A percentile compares a stretch with the other conserved stretches of the same genome.
phyloP scores from a whole-genome alignment of 2,797 vertebrate genomes.

The Acropternis orthonyx region DNA sequence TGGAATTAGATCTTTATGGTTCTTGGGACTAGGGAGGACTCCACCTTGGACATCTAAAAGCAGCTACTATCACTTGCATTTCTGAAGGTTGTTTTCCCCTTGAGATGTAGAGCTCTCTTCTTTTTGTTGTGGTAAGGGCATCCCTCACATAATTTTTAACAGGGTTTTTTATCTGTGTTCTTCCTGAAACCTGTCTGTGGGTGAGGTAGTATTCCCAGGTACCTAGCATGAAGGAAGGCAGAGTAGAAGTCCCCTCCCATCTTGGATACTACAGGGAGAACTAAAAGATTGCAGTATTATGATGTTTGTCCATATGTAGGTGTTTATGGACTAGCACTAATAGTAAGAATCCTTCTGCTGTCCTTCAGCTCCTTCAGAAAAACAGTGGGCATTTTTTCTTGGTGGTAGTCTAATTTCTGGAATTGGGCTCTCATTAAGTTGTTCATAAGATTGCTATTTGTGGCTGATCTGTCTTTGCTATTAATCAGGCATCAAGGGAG shows the following conservation, averaged over 20 bases:
- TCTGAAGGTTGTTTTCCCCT: neutral
- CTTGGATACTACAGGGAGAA: neutral
- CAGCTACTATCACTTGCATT: neutral
- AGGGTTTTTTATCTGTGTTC: neutral
- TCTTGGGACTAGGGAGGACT: neutral
- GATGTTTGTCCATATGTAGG: neutral
- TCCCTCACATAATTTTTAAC: neutral
- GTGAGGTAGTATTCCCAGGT: neutral
- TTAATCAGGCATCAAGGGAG: neutral
- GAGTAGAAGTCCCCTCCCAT: neutral
- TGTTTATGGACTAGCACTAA: neutral
- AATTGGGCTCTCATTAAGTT: neutral
- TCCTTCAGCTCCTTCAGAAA: neutral
- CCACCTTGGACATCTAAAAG: neutral
- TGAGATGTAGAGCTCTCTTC: neutral
- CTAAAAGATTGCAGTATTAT: neutral
- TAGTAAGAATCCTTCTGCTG: neutral
- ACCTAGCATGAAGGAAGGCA: neutral
- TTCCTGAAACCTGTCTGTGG: neutral
- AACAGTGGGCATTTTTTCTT: neutral
- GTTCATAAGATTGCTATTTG: neutral
- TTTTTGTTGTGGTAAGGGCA: neutral
- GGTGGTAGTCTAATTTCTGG: neutral
- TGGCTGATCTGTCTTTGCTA: neutral
- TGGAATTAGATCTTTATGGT: neutral